These are phyloP conservation scores for Etheostoma cragini DNA, from an alignment of 2,113 vertebrate genomes.

Conservation along the genomic window DNA sequence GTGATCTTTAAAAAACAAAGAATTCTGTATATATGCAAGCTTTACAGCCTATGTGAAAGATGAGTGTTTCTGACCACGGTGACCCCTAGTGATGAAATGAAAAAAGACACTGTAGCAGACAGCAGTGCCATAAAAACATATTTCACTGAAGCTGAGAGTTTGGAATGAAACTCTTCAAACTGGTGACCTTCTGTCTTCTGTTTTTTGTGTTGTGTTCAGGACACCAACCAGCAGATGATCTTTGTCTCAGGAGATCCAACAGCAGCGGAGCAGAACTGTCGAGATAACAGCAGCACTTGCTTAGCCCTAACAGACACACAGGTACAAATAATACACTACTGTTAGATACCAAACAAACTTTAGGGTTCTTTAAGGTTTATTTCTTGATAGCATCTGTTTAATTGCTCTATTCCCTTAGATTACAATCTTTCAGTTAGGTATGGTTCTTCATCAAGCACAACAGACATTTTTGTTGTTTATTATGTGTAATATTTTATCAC, in stretches of 20 bases:
- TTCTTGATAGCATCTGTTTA: background rate
- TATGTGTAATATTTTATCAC: background rate
- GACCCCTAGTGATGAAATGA: background rate
- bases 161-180: background rate
- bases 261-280: slow-evolving; percentile 37
- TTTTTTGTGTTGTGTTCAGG: slow-evolving; percentile 51
- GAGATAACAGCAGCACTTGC: slow-evolving; percentile 50
- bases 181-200: background rate
- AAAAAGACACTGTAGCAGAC: background rate
- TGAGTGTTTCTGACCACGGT: background rate
- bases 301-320: slow-evolving; percentile 36
- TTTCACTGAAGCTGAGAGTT: background rate
- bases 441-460: background rate
- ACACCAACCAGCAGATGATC: slow-evolving; percentile 58
- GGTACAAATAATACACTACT: slow-evolving; percentile 30
- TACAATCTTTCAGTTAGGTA: background rate
- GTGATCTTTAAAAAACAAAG: no score
- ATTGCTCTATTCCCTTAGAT: background rate
- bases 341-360: background rate
- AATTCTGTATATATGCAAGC: background rate
- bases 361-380: background rate
- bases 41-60: background rate
- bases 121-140: background rate
- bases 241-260: slow-evolving; percentile 51
- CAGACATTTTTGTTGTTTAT: background rate